Evolutionary conservation across 1,140 invertebrate genomes (phyloP), one percentile per base, ranked within the genome.

Genomic region (Pogonognathellus flavescens): DNA sequence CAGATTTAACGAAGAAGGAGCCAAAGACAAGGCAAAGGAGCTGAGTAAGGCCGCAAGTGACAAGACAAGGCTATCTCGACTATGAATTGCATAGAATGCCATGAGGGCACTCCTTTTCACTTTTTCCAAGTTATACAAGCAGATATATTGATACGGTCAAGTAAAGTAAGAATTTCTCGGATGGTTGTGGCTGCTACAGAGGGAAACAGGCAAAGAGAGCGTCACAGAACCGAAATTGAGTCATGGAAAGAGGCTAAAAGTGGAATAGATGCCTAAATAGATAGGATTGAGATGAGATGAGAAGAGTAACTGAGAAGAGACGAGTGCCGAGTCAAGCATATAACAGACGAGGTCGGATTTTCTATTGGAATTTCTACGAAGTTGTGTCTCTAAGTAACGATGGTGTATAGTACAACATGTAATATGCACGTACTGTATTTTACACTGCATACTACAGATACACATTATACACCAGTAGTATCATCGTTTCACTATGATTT

Each of bases 211-310:
- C 31, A 13, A 49, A 31, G 31, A 50, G 49, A 50, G 70, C n/a
- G 22, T 16, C 22, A 16, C 0, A 18, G 70, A 76, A 76, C 31
- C n/a, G 14, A 76, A 76, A 76, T 76, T 76, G 70, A 76, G 70
- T 76, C 70, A 50, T 76, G 70, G 25, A 76, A 76, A 76, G 70
- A 76, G 70, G 70, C 25, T 76, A 76, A 76, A 76, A 76, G 70
- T 76, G 70, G 70, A 76, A 14, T 25, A 76, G 70, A 76, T 76
- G 70, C 70, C 70, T 76, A 76, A 76, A 76, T 76, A 76, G 70
- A 76, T 66, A 76, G 70, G 70, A 76, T 76, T 49, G 70, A 76
- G 70, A 76, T 50, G 70, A 50, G 70, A 76, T 76, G 70, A 76
- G 70, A 49, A 76, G 70, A 76, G 70, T 76, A 76, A 76, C 41